phyloP scores from a whole-genome alignment of 2,888 invertebrate species.

The Drosophila kambysellisi region DNA sequence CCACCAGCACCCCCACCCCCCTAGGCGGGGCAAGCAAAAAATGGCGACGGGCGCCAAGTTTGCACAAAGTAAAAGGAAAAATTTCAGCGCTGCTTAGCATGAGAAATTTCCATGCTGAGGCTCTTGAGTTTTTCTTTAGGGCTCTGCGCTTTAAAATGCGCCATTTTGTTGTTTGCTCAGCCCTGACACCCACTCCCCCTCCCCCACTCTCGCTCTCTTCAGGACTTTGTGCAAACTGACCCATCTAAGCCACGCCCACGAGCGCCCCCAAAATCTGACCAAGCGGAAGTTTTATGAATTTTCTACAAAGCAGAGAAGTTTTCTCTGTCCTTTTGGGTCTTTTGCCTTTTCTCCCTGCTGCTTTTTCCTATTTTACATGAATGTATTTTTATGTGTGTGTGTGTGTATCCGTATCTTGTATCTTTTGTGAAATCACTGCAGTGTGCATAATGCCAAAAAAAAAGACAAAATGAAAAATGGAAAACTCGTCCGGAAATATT shows the following conservation, averaged over 20 bases:
- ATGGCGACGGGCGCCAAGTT: slow-evolving; percentile 71
- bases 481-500: slow-evolving; percentile 47
- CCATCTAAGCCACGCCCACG: slow-evolving; percentile 53
- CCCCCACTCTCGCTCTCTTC: neutral
- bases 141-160: slow-evolving; percentile 76
- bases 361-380: slow-evolving; percentile 15
- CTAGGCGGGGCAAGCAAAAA: slow-evolving; percentile 44
- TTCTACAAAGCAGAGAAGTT: slow-evolving; percentile 74
- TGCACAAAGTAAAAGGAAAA: slow-evolving; percentile 61
- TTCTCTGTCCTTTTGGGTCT: slow-evolving; percentile 61
- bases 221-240: slow-evolving; percentile 38
- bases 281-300: slow-evolving; percentile 82
- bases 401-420: slow-evolving; percentile 48
- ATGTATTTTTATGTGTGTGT: neutral
- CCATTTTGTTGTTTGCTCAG: slow-evolving; percentile 77
- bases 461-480: slow-evolving; percentile 32
- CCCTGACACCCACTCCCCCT: neutral
- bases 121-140: slow-evolving; percentile 40
- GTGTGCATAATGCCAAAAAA: slow-evolving; percentile 71
- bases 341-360: slow-evolving; percentile 9
- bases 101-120: slow-evolving; percentile 46
- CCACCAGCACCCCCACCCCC: slow-evolving; percentile 12
- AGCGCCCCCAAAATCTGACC: slow-evolving; percentile 58
- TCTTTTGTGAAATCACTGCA: slow-evolving; percentile 77
- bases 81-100: slow-evolving; percentile 58